These are phyloP conservation scores for Phthorimaea operculella DNA, from an alignment of 1,140 invertebrate species.

Conservation along the genomic window DNA sequence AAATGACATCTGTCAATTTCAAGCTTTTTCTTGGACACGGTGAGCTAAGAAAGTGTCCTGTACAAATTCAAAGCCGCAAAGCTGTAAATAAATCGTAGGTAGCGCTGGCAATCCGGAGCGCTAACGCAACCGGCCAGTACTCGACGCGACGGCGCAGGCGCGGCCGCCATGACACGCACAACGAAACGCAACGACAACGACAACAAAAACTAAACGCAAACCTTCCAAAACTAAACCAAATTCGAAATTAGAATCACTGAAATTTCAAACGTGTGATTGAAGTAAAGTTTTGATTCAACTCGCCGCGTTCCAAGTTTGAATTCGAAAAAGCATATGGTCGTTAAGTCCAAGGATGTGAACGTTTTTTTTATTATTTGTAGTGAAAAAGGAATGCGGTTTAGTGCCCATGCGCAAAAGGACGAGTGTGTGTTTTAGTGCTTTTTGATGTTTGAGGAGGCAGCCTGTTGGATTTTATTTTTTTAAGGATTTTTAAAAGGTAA, in stretches of 20 bases:
- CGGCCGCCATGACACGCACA: constrained; percentile 49
- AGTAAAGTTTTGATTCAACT: neutral
- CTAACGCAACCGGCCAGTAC: constrained; percentile 34
- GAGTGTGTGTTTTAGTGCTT: constrained; percentile 27
- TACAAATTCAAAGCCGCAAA: too few relatives aligned
- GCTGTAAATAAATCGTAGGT: too few relatives aligned
- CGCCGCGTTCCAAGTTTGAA: constrained; percentile 6
- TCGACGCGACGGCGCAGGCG: constrained; percentile 32
- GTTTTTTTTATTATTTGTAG: constrained; percentile 26
- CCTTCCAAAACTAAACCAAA: constrained; percentile 19
- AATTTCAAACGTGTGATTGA: neutral
- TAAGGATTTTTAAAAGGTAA: constrained; percentile 39
- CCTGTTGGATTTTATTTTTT: constrained; percentile 31
- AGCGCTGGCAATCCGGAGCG: constrained; percentile 8
- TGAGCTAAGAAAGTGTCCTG: too few relatives aligned
- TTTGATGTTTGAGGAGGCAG: constrained; percentile 24
- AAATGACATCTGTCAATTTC: too few relatives aligned
- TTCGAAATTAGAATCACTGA: neutral
- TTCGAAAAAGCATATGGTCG: constrained; percentile 28
- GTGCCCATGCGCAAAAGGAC: constrained; percentile 37
- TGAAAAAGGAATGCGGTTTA: constrained; percentile 47
- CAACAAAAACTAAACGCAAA: constrained; percentile 2
- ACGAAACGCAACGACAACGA: constrained; percentile 45
- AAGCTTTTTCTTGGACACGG: too few relatives aligned
- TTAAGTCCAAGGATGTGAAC: constrained; percentile 47